These are phyloP conservation scores for Harpalus rubripes DNA, from an alignment of 2,888 invertebrate species.

Conservation along the genomic window DNA sequence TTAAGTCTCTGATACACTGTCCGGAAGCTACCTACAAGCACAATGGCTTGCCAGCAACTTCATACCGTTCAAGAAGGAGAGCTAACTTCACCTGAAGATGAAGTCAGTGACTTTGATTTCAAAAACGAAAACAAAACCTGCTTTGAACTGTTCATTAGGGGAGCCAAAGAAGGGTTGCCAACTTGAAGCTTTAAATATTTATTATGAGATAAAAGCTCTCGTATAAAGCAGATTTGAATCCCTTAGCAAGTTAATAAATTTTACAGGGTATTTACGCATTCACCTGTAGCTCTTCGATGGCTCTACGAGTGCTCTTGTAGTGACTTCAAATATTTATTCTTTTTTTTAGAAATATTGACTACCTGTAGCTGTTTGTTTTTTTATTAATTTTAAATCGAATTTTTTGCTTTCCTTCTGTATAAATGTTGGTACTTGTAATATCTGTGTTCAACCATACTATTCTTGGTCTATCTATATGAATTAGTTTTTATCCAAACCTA, in stretches of 20 bases:
- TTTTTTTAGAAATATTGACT: conserved; percentile 6
- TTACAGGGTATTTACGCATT: conserved; percentile 39
- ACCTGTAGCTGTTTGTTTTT: conserved; percentile 9
- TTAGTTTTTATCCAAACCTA: too few relatives aligned
- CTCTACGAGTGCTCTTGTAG: background rate
- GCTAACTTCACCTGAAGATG: conserved; percentile 25
- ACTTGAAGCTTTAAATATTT: conserved; percentile 33
- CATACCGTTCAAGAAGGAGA: background rate
- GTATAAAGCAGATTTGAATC: conserved; percentile 29
- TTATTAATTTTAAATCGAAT: background rate
- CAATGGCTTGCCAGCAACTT: conserved; percentile 17
- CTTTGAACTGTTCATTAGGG: conserved; percentile 39
- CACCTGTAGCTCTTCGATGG: conserved; percentile 21
- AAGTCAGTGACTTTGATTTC: conserved; percentile 38
- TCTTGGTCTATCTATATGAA: too few relatives aligned
- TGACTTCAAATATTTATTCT: background rate
- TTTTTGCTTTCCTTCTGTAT: background rate
- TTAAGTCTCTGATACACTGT: background rate
- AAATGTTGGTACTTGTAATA: too few relatives aligned
- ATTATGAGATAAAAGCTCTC: conserved; percentile 44
- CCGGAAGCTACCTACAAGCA: background rate
- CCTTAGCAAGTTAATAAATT: conserved; percentile 30
- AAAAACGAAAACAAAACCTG: conserved; percentile 37
- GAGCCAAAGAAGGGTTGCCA: conserved; percentile 15
- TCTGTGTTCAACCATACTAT: too few relatives aligned